Evolutionary conservation across 2,113 vertebrate genomes (phyloP), one percentile per base, ranked within the genome.

Genomic region (Nannospalax galili): DNA sequence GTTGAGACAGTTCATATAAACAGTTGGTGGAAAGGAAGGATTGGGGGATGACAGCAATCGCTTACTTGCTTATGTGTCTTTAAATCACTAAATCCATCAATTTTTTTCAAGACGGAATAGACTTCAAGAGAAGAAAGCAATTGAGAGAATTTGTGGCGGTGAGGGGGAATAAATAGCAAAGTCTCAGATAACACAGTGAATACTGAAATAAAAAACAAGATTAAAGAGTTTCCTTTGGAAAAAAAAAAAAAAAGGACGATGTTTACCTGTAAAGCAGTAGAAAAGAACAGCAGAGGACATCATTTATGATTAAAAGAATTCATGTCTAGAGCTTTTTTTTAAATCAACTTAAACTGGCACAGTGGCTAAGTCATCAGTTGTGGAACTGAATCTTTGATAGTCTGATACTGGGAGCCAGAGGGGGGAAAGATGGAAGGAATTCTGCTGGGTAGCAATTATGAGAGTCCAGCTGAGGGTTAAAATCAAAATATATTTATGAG

Each of bases 401-500:
- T 78, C 86, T 75, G 45, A 80, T 35, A 28, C 35, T 56, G 40
- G 42, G 72, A 87, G 24, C 81, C 69, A 64, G n/a, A n/a, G 74
- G 32, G 32, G 45, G 2, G 5, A 11, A 6, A 65, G 67, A 58
- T 79, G 17, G 77, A 89, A 81, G 10, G 60, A 86, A 70, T n/a
- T 56, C 69, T 74, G 30, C 72, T 65, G 4, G 8, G 32, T 52
- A 81, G 56, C 40, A 67, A 37, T 85, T 92, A 69, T 11, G 26
- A 58, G 70, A 91, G 35, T 26, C 92, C 56, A 74, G 14, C 69
- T 92, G 24, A 91, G 84, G 48, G 45, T 56, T 40, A 74, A 91
- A 88, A 91, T 73, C 82, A 79, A 79, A 92, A n/a, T 88, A 20
- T 52, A 35, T 65, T 6, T 65, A 24, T 91, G 52, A 72, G 79